These are phyloP conservation scores for Ceyx cyanopectus DNA, from an alignment of 2,113 vertebrate species.

Conservation along the genomic window DNA sequence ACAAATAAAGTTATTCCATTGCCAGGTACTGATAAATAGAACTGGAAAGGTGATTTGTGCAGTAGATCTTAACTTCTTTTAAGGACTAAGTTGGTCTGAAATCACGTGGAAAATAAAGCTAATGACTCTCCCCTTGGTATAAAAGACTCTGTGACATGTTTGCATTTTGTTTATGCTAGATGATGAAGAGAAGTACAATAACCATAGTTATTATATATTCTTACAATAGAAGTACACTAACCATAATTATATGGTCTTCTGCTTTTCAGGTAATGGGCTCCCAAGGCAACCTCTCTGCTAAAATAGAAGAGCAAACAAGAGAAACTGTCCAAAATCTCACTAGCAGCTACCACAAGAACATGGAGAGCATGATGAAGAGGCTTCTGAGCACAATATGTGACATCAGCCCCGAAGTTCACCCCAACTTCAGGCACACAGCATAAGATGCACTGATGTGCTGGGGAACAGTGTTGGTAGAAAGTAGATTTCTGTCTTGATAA, in stretches of 20 bases:
- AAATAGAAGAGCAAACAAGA: constrained; percentile 77
- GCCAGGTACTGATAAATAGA: background rate
- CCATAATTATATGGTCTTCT: background rate
- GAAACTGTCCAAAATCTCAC: constrained; percentile 64
- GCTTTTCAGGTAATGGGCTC: constrained; percentile 80
- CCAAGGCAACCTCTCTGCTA: constrained; percentile 75
- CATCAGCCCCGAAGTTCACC: constrained; percentile 77
- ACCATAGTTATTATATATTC: background rate
- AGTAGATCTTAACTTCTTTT: background rate
- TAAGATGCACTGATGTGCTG: background rate
- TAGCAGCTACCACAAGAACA: constrained; percentile 52
- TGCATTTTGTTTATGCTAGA: background rate
- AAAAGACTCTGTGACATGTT: background rate
- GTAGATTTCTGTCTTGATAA: constrained; percentile 1
- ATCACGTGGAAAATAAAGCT: background rate
- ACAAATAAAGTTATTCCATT: rapidly evolving
- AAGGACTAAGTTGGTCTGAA: background rate
- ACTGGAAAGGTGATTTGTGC: background rate
- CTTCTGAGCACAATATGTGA: constrained; percentile 73
- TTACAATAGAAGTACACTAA: background rate
- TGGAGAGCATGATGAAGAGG: constrained; percentile 67
- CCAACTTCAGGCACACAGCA: constrained; percentile 62
- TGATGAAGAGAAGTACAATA: background rate
- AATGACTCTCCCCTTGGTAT: background rate
- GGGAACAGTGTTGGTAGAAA: background rate